These are phyloP conservation scores for Heterodera schachtii DNA, from an alignment of 1,140 invertebrate genomes.

Conservation along the genomic window DNA sequence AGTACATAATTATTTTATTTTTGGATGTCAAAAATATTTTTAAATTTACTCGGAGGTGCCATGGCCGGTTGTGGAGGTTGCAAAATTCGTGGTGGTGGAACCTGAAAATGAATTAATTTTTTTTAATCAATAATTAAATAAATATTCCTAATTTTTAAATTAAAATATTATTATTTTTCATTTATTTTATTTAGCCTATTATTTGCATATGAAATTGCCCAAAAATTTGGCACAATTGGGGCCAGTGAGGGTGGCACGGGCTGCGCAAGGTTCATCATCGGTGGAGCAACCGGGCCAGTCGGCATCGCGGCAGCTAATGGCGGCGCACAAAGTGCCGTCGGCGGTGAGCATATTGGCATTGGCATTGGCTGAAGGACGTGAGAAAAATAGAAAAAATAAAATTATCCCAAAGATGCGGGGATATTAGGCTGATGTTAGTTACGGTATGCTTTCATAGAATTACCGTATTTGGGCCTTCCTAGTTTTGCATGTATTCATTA, in stretches of 20 bases:
- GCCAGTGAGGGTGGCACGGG: background rate
- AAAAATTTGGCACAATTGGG: constrained; percentile 2
- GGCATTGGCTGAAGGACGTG: background rate
- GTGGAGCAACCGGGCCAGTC: background rate
- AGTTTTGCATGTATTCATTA: too few species aligned
- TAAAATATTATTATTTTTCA: background rate
- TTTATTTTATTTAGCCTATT: background rate
- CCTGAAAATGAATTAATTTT: background rate
- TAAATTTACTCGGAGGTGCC: background rate
- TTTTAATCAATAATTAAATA: background rate
- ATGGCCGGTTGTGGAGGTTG: background rate
- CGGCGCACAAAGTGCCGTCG: background rate
- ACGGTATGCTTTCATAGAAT: too few species aligned
- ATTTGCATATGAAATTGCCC: background rate
- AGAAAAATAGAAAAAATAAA: too few species aligned
- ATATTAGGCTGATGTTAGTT: too few species aligned
- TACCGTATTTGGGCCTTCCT: too few species aligned
- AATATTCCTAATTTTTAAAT: background rate
- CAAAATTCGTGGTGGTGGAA: background rate
- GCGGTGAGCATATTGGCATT: too few species aligned
- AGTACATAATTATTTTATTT: too few species aligned
- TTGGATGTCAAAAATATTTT: too few species aligned
- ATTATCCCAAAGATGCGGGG: too few species aligned
- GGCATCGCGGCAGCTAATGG: background rate
- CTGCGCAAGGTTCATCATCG: background rate